A percentile compares a stretch with the other conserved stretches of the same genome.
Evolutionary conservation across 2,888 invertebrate species (phyloP).

Genomic region (Thymelicus acteon): DNA sequence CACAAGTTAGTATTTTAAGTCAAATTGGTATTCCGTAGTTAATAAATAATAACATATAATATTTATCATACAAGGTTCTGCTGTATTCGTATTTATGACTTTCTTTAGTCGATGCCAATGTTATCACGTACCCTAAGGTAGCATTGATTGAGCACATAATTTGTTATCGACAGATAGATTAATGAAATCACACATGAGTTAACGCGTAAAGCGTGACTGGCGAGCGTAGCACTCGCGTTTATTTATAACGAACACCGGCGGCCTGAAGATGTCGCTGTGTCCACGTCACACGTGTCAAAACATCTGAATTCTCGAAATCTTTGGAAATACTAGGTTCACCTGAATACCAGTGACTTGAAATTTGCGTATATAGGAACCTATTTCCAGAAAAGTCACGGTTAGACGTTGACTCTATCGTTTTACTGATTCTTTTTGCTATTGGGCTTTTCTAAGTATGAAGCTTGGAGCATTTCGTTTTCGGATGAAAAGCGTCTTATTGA

Average conservation of each 20-base stretch:
- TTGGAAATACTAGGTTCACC: background rate
- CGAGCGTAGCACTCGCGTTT: conserved; percentile 46
- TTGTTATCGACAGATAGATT: conserved; percentile 17
- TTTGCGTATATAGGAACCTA: too few relatives aligned
- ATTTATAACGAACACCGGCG: conserved; percentile 51
- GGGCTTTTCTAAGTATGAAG: too few relatives aligned
- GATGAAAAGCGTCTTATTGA: too few relatives aligned
- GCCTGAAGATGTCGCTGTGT: conserved; percentile 43
- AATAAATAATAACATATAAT: too few relatives aligned
- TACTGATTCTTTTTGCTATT: too few relatives aligned
- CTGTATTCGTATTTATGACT: background rate
- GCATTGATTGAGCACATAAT: background rate
- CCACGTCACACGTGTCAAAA: conserved; percentile 41
- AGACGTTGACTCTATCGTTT: too few relatives aligned
- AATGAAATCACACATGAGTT: conserved; percentile 11
- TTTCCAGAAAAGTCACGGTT: too few relatives aligned
- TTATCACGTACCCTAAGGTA: background rate
- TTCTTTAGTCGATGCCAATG: background rate
- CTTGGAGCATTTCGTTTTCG: too few relatives aligned
- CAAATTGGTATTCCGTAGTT: too few relatives aligned
- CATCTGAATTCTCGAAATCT: conserved; percentile 30
- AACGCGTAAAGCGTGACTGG: conserved; percentile 49
- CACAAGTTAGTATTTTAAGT: too few relatives aligned
- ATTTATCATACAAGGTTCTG: too few relatives aligned
- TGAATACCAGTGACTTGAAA: background rate